These are phyloP conservation scores for Megaptera novaeangliae DNA, from an alignment of 2,113 vertebrate genomes.

Conservation along the genomic window DNA sequence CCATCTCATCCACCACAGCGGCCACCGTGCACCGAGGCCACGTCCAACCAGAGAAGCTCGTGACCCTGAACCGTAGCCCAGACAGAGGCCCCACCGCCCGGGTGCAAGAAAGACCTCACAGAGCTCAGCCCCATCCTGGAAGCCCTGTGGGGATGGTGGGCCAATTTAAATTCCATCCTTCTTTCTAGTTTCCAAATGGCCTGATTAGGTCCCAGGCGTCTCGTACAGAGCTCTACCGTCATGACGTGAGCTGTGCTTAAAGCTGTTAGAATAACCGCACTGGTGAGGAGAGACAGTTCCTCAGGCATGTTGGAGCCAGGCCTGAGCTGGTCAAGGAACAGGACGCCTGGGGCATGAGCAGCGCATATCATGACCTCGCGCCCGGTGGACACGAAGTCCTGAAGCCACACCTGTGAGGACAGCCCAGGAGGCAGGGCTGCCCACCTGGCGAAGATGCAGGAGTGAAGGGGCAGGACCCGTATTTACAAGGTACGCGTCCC, in stretches of 20 bases:
- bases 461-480: rapidly evolving
- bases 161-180: not conserved
- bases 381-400: not conserved
- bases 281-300: too few relatives aligned
- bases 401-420: not conserved
- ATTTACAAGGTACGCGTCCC: rapidly evolving
- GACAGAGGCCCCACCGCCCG: too few relatives aligned
- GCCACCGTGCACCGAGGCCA: rapidly evolving
- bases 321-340: not conserved
- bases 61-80: rapidly evolving
- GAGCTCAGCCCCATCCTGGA: not conserved
- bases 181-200: not conserved
- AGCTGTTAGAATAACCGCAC: rapidly evolving
- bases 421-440: not conserved
- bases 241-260: rapidly evolving
- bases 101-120: not conserved
- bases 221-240: rapidly evolving
- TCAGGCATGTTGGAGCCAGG: not conserved
- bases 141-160: rapidly evolving
- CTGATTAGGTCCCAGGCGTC: not conserved
- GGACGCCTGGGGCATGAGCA: too few relatives aligned
- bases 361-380: too few relatives aligned
- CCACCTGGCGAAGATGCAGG: too few relatives aligned
- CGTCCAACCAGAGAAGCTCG: not conserved
- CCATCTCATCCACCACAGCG: rapidly evolving